These are phyloP conservation scores for Ranitomeya variabilis DNA, from an alignment of 2,113 vertebrate genomes.

Conservation along the genomic window DNA sequence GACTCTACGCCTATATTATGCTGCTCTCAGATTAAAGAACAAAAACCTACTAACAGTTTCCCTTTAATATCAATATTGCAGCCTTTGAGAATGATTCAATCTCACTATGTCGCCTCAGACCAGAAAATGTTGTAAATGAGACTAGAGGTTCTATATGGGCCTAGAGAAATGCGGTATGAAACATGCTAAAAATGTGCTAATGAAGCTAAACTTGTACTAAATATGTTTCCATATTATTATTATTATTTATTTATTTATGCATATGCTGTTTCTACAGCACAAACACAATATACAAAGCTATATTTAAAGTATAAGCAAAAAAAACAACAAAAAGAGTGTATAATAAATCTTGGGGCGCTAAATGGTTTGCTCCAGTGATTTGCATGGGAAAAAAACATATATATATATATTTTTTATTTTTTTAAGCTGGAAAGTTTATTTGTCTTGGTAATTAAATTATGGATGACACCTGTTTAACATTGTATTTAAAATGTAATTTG, in stretches of 20 bases:
- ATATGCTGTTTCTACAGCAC: neutral
- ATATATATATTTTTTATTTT: neutral
- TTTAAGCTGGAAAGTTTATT: constrained; percentile 6
- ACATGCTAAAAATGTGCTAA: no score
- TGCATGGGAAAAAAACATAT: neutral
- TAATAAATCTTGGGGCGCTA: neutral
- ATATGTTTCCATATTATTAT: neutral
- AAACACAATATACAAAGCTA: neutral
- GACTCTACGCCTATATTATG: no score
- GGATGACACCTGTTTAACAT: constrained; percentile 47
- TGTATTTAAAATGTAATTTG: constrained; percentile 61
- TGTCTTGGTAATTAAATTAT: constrained; percentile 46
- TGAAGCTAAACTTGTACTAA: no score
- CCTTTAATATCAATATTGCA: no score
- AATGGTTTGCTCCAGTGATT: neutral
- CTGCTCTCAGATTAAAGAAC: no score
- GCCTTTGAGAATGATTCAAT: no score
- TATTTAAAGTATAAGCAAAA: neutral
- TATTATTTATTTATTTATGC: no score
- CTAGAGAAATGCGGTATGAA: no score
- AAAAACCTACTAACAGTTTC: no score
- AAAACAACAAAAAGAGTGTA: neutral
- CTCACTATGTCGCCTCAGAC: no score
- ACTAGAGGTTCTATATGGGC: no score
- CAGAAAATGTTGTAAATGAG: no score